These are phyloP conservation scores for Atractosteus spatula DNA, from an alignment of 2,113 vertebrate species.

Conservation along the genomic window DNA sequence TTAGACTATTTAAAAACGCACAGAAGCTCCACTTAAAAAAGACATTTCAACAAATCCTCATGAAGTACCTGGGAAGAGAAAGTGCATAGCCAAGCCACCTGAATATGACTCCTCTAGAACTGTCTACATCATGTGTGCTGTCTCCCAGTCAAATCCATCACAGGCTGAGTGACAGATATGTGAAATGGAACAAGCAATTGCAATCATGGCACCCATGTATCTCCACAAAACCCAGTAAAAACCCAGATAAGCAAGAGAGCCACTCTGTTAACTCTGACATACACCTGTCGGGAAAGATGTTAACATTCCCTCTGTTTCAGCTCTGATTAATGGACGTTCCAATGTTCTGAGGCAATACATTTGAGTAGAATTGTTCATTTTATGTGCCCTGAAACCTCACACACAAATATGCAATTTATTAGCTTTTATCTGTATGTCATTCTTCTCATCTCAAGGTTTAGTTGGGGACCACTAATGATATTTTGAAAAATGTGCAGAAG, in stretches of 20 bases:
- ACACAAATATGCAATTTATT: no score
- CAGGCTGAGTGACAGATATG: background rate
- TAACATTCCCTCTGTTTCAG: background rate
- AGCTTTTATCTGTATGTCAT: no score
- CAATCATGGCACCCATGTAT: background rate
- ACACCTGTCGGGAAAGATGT: background rate
- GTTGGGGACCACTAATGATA: no score
- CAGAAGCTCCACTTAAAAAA: no score
- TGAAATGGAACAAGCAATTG: background rate
- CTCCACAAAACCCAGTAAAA: background rate
- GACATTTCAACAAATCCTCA: background rate
- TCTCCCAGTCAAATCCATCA: background rate
- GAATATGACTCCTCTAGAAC: background rate
- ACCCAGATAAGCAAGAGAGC: rapidly evolving
- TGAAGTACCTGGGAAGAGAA: background rate
- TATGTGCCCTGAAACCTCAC: background rate
- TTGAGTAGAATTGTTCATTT: background rate
- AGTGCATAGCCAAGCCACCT: background rate
- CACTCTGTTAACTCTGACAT: background rate
- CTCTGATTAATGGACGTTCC: constrained; percentile 6
- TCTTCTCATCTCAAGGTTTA: no score
- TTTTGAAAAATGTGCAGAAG: no score
- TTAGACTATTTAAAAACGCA: no score
- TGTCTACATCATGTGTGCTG: no score
- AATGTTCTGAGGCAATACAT: background rate